These are phyloP conservation scores for Sphaerodactylus townsendi DNA, from an alignment of 2,113 vertebrate species.

Conservation along the genomic window DNA sequence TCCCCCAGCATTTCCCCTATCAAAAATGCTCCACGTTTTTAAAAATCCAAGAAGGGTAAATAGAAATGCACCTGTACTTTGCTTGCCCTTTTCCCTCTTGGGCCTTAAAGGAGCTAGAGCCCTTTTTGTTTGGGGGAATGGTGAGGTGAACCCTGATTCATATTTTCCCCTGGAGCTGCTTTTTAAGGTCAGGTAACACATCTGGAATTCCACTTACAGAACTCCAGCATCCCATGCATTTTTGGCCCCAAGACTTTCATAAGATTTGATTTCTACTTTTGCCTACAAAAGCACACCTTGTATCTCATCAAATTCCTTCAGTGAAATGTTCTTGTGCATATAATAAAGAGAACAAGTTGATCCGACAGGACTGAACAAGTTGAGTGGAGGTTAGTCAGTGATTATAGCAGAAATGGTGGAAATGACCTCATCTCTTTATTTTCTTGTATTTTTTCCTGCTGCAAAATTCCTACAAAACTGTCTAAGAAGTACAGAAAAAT, in stretches of 20 bases:
- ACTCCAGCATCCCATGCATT: no score
- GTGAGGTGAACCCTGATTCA: no score
- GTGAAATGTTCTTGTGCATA: background rate
- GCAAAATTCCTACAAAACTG: background rate
- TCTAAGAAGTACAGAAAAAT: background rate
- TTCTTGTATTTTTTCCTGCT: background rate
- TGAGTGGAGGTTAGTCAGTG: background rate
- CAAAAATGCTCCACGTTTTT: no score
- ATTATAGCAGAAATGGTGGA: background rate
- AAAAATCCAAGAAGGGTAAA: no score
- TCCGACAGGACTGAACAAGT: background rate
- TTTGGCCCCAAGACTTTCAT: background rate
- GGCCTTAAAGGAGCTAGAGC: no score
- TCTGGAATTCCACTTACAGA: no score
- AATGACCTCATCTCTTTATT: background rate
- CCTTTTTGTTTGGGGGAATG: no score
- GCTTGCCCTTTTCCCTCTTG: no score
- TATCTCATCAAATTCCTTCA: constrained; percentile 6
- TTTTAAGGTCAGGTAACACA: no score
- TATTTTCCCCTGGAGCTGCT: no score
- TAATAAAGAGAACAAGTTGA: background rate
- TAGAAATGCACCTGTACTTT: no score
- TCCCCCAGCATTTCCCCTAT: no score
- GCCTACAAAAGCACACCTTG: background rate
- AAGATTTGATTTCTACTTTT: constrained; percentile 16